Evolutionary conservation across 2,113 vertebrate species (phyloP).

Genomic region (Tricholaema leucomelas): DNA sequence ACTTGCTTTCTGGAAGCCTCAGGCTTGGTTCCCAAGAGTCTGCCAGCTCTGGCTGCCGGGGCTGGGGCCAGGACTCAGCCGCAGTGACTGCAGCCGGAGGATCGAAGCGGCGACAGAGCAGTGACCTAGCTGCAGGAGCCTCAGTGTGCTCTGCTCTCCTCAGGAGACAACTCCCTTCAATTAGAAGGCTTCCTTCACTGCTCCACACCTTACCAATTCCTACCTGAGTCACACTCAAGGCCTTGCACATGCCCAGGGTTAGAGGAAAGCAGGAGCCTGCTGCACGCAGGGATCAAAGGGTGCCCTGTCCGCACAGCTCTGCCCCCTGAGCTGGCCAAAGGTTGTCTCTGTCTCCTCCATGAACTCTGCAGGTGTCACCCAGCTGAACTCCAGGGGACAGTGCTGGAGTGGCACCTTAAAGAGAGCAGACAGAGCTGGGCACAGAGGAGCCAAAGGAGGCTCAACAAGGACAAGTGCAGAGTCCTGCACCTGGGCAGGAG

Average conservation of each 20-base stretch:
- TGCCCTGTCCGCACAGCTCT: neutral
- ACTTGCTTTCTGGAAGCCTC: neutral
- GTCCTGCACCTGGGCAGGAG: no score
- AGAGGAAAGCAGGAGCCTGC: neutral
- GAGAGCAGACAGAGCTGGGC: no score
- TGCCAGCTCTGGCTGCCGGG: neutral
- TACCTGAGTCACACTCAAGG: constrained; percentile 8
- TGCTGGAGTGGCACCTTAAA: neutral
- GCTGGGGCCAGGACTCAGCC: neutral
- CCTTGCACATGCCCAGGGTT: neutral
- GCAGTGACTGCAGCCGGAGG: neutral
- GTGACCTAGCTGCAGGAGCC: neutral
- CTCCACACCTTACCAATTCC: constrained; percentile 6
- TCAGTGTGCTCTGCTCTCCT: neutral
- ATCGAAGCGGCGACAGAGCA: neutral
- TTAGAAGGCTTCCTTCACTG: constrained; percentile 8
- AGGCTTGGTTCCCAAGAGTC: neutral
- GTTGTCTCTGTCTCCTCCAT: neutral
- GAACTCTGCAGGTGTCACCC: neutral
- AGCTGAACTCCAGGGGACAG: neutral
- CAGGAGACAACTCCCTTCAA: neutral
- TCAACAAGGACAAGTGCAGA: no score
- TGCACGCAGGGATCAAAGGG: neutral
- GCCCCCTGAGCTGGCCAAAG: neutral
- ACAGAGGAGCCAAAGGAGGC: no score